Base-by-base conservation (phyloP, 2,888 invertebrate species). In the Pedicia rivosa region DNA sequence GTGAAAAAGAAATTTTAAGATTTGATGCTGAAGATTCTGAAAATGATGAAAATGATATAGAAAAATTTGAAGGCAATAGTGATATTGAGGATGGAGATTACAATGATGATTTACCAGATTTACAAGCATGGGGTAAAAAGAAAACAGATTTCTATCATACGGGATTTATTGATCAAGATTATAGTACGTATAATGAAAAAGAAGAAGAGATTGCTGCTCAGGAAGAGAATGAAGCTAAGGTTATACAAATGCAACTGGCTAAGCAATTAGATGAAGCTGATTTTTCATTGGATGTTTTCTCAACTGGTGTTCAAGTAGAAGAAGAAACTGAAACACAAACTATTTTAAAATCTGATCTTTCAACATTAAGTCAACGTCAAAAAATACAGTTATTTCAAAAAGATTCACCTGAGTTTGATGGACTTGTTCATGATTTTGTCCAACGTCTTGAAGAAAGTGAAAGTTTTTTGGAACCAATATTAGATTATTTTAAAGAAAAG, bases 131-230 rank as follows among this genome's bases (percentile, higher is more conserved):
- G 92, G 92, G 92, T 31, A 78, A 74, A 51, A 78, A 77, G 46
- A 81, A 79, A 48, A 69, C 65, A 40, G 67, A 71, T 24, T 94
- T 74, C 56, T 91, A 90, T 61, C 74, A 80, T 35, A 83, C 88
- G 1, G 90, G 91, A 63, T 88, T 82, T 59, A 76, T 87, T 12
- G 91, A 91, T 64, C 73, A 78, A 49, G 88, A 90, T 59, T 86
- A 80, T 12, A 72, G 78, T 31, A 76, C 78, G 3, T 38, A 48
- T 9, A 53, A 42, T 51, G 75, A 72, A 26, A 68, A 68, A 47
- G 77, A 80, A 50, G 75, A 78, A 46, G 76, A 77, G 48, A 65
- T 74, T 45, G 86, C 84, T 5, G 74, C 78, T 43, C 65, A 78
- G 42, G 88, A 90, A 59, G 87, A 86, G 55, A 70, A 79, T 48